A percentile compares a stretch with the other conserved stretches of the same genome.
Evolutionary conservation across 2,888 invertebrate genomes (phyloP).

Genomic region (Rhorus exstirpatorius): DNA sequence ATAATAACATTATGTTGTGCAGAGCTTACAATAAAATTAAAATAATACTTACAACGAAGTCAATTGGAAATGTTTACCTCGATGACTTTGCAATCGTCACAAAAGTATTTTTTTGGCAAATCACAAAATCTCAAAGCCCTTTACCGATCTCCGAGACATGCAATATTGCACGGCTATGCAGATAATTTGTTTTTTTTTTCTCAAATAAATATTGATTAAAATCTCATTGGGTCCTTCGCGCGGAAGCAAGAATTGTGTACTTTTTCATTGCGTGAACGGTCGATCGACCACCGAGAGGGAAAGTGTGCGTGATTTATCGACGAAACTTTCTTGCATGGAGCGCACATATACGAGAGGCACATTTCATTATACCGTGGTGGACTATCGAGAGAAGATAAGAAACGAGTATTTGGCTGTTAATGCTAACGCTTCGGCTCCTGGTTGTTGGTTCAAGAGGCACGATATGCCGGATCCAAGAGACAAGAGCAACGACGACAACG

Average conservation of each 20-base stretch:
- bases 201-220: conserved; percentile 20
- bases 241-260: neutral
- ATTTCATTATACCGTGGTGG: conserved; percentile 42
- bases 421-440: conserved; percentile 25
- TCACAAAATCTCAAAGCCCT: no score
- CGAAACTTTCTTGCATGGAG: conserved; percentile 52
- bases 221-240: no score
- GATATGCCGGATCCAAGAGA: conserved; percentile 50
- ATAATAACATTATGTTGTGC: no score
- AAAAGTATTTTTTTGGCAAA: no score
- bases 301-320: conserved; percentile 56
- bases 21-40: no score
- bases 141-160: no score
- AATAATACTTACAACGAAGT: no score
- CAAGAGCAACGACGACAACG: conserved; percentile 36
- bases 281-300: conserved; percentile 46
- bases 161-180: no score
- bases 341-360: conserved; percentile 16
- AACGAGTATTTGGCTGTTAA: conserved; percentile 54
- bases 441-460: conserved; percentile 6
- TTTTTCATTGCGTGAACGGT: conserved; percentile 20
- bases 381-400: conserved; percentile 64
- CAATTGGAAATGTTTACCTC: no score
- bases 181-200: no score
- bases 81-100: no score